phyloP scores from a whole-genome alignment of 2,113 vertebrate species.

The Petrocephalus microphthalmus region DNA sequence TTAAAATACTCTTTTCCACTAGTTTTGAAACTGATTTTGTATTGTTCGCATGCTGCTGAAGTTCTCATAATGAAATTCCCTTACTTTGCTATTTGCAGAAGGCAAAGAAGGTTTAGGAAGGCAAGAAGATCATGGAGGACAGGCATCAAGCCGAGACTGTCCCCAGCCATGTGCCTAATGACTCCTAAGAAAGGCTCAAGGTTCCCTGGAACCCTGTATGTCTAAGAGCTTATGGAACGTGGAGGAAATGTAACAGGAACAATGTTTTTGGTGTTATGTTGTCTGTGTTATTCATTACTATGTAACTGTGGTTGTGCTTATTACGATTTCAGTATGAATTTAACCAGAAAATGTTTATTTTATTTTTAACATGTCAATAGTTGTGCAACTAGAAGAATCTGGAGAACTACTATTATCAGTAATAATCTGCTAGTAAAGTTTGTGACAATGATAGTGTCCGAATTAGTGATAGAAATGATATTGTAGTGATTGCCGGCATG shows the following conservation, averaged over 20 bases:
- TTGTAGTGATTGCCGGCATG: not conserved
- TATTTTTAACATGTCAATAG: too few relatives aligned
- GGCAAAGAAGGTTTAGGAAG: not conserved
- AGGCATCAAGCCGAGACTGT: not conserved
- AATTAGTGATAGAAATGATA: not conserved
- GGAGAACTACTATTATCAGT: not conserved
- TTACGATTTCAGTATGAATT: too few relatives aligned
- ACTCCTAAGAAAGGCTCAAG: not conserved
- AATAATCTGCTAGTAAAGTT: not conserved
- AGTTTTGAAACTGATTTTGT: not conserved
- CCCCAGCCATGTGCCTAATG: not conserved
- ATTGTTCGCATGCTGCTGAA: not conserved
- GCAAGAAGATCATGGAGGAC: not conserved
- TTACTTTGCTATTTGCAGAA: not conserved
- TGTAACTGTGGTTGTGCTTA: not conserved
- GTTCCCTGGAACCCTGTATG: not conserved
- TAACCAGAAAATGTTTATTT: too few relatives aligned
- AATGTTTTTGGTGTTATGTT: not conserved
- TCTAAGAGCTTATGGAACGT: not conserved
- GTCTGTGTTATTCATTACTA: not conserved
- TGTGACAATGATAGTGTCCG: not conserved
- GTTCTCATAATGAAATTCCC: not conserved
- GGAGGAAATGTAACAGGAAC: not conserved
- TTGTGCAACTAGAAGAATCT: too few relatives aligned
- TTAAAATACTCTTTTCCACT: not conserved